phyloP scores from a whole-genome alignment of 2,797 vertebrate genomes.

The Danio albolineatus region DNA sequence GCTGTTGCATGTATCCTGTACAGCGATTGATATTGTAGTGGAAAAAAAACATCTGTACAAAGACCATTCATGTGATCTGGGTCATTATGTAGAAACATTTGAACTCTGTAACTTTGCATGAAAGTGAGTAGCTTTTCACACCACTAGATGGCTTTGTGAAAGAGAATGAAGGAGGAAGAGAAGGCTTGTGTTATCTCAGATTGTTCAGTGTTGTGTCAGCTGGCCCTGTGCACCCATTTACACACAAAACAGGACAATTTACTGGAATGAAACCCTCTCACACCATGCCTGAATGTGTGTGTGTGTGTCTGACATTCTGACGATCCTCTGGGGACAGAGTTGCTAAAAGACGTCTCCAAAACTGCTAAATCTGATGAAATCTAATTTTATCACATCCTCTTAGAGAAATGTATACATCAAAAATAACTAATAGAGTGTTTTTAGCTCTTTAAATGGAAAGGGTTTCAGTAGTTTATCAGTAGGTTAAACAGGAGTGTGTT shows the following conservation, averaged over 20 bases:
- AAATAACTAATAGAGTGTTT: background rate
- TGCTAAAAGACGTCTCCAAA: background rate
- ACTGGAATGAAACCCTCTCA: slow-evolving; percentile 35
- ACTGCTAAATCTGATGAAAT: background rate
- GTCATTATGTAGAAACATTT: slow-evolving; percentile 21
- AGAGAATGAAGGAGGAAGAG: slow-evolving; percentile 30
- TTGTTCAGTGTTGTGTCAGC: slow-evolving; percentile 46
- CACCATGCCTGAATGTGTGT: slow-evolving; percentile 15
- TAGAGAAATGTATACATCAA: background rate
- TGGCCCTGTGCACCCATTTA: slow-evolving; percentile 22
- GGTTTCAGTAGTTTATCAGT: background rate
- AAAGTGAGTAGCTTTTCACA: slow-evolving; percentile 18
- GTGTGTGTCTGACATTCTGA: slow-evolving; percentile 18
- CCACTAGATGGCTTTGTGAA: slow-evolving; percentile 45
- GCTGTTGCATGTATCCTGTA: no score
- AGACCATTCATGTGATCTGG: slow-evolving; percentile 15
- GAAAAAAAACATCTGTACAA: background rate
- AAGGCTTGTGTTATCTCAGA: slow-evolving; percentile 20
- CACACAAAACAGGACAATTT: slow-evolving; percentile 31
- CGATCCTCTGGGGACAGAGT: slow-evolving; percentile 1
- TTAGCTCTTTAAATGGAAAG: background rate
- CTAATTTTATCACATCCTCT: background rate
- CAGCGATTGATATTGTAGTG: background rate
- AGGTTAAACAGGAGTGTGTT: slow-evolving; percentile 47
- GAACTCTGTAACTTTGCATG: background rate